Evolutionary conservation across 1,140 invertebrate species (phyloP), one percentile per base, ranked within the genome.

Genomic region (Trachelipus rathkii): DNA sequence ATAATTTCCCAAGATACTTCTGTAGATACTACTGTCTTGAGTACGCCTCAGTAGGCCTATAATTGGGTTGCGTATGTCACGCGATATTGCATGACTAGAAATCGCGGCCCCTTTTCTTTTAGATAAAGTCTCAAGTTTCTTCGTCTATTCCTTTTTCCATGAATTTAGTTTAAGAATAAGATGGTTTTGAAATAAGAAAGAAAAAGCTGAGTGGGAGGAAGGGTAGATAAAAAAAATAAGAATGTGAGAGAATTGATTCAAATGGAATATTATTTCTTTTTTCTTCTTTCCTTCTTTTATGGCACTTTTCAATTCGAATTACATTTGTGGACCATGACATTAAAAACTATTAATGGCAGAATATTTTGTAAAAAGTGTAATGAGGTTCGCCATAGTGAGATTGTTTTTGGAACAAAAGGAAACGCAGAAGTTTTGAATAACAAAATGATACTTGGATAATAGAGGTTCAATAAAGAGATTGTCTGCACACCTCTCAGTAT

Each of bases 91-190:
- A 60, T 60, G 50, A 60, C 50, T 60, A 15, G 50, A 19, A 60
- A 13, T 60, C 50, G 50, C 8, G 50, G 2, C 8, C 11, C 2
- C 50, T 13, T 60, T 19, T 19, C 50, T 60, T 8, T 15, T 19
- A 60, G 50, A 60, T 60, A 60, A 60, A 60, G 50, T 60, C 19
- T 60, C 50, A 60, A 60, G 50, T 60, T 60, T 60, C 50, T 60
- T 60, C 50, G 11, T 60, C 19, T 60, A 15, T 19, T 13, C 8
- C 19, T 1, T 60, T 50, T 60, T 19, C 11, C 50, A 4, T 8
- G 19, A 13, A 60, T 33, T 33, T 33, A 33, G 33, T 33, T 33
- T 33, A 6, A 33, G 33, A 33, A 33, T 33, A 33, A 33, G 33
- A 33, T 33, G 33, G 33, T 33, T 3, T 3, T 33, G 33, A 33